Base-by-base conservation (phyloP, 2,113 vertebrate species). In the Sceloporus tristichus region DNA sequence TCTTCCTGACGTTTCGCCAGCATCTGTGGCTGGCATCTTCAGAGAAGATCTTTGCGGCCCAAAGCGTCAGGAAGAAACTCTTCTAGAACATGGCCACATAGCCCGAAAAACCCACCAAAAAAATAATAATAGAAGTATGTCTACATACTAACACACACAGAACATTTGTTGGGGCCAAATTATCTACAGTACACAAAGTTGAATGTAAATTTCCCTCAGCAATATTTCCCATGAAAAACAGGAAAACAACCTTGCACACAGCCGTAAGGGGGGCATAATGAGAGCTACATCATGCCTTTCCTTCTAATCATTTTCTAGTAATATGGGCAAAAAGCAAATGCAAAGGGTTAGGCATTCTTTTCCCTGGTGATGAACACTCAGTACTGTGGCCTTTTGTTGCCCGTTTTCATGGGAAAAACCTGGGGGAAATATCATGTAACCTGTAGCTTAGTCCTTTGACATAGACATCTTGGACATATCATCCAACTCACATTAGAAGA, bases 401-500 rank as follows among this genome's bases (percentile, higher is more conserved):
- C 9, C 3, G 68, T 71, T 78, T 66, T 21, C 16, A 48, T 27
- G 40, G 21, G 27, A 23, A 1, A 21, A 6, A 65, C 27, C 10
- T 29, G 27, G 40, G 14, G 19, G 19, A n/a, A 34, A 23, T 6
- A 54, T 27, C 62, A 27, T 62, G 29, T 56, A 87, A 82, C 29
- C 86, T 66, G 85, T 10, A 75, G 38, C 65, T 0, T 66, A 68
- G 75, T 2, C 10, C 4, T 56, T 25, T 14, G 5, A 34, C 11
- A 40, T n/a, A 68, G 21, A 91, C 90, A 90, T 79, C 19, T 25
- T 34, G 91, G 19, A 73, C 76, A 93, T 89, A n/a, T 3, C 84
- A 91, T 75, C 3, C 56, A 92, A n/a, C 9, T 16, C 66, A 93
- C 84, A 56, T 19, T 90, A 0, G 0, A 92, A 90, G 90, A 42